Conservation (phyloP, 2,113 vertebrate species). For the Elgaria multicarinata region DNA sequence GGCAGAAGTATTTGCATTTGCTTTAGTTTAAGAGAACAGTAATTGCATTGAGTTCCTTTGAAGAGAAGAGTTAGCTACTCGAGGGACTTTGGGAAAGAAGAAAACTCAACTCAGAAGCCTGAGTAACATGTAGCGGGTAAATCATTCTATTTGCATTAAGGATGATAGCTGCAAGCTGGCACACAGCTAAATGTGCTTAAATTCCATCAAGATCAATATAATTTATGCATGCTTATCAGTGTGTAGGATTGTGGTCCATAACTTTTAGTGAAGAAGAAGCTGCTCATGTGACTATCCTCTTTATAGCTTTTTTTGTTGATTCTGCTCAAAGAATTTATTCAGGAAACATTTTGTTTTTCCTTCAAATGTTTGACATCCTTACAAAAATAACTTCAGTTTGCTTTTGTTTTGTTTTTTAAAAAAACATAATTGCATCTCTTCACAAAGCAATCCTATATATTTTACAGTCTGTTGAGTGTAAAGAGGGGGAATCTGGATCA, state of each 20-base stretch:
- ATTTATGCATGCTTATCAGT: neutral
- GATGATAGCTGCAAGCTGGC: conserved; percentile 10
- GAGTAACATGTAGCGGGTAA: neutral
- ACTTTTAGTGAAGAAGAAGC: neutral
- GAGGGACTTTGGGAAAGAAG: neutral
- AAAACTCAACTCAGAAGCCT: conserved; percentile 10
- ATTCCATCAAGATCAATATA: conserved; percentile 2
- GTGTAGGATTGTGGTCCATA: neutral
- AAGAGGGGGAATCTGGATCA: neutral
- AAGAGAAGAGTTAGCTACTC: conserved; percentile 28
- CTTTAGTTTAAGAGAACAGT: conserved; percentile 33
- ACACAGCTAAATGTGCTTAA: neutral
- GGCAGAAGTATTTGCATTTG: conserved; percentile 27
- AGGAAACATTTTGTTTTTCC: neutral
- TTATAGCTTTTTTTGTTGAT: neutral
- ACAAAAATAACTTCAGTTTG: neutral
- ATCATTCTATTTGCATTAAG: conserved; percentile 24
- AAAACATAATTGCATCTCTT: too few relatives aligned
- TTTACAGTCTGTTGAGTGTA: neutral
- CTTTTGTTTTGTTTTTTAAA: too few relatives aligned
- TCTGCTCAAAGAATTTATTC: neutral
- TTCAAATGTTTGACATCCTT: neutral
- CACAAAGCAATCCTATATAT: too few relatives aligned
- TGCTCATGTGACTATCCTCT: neutral
- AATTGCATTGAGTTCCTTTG: conserved; percentile 22